Conservation (phyloP, 2,888 invertebrate species). For the Gisinianus flammeolus region DNA sequence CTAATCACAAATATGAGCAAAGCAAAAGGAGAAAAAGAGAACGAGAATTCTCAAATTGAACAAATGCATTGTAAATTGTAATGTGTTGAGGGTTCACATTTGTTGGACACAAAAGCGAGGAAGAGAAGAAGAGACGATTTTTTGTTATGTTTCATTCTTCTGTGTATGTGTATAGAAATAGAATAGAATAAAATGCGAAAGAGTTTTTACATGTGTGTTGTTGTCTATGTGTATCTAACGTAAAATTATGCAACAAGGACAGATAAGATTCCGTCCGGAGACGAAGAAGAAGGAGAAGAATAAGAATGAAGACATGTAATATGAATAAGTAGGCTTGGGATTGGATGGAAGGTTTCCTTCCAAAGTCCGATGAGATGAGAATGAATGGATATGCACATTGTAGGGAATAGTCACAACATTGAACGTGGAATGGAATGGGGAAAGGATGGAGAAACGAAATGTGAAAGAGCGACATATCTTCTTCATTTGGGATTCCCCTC, state of each 20-base stretch:
- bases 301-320: background rate
- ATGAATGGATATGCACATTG: background rate
- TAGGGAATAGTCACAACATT: background rate
- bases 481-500: conserved; percentile 11
- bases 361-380: conserved; percentile 18
- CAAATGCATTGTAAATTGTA: background rate
- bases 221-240: background rate
- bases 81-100: background rate
- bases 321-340: conserved; percentile 3
- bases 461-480: background rate
- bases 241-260: conserved; percentile 10
- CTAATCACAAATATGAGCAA: background rate
- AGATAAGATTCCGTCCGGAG: background rate
- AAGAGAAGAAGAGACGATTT: background rate
- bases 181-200: too few species aligned
- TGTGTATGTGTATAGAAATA: too few species aligned
- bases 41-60: background rate
- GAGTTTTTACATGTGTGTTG: too few species aligned
- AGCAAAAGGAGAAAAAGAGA: background rate
- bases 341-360: background rate
- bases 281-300: background rate
- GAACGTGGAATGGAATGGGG: background rate
- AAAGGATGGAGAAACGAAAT: background rate
- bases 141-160: too few species aligned
- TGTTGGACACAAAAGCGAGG: background rate